Percentiles rank a stretch among this genome's conserved stretches.
Evolutionary conservation across 1,140 invertebrate species (phyloP).

Genomic region (Acyrthosiphon pisum): DNA sequence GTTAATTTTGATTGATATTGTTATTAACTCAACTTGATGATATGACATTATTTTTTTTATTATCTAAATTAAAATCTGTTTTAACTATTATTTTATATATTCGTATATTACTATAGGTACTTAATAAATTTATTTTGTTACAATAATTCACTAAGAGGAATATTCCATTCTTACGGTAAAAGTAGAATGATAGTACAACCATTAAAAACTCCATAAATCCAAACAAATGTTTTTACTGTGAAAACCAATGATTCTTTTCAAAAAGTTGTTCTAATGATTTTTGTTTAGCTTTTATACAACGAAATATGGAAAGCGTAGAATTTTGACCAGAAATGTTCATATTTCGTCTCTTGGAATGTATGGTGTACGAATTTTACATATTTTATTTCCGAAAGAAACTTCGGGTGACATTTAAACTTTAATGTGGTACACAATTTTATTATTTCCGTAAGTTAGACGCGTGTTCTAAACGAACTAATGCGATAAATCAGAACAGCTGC

Average conservation of each 20-base stretch:
- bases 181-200: background rate
- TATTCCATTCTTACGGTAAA: background rate
- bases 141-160: no score
- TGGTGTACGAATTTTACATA: background rate
- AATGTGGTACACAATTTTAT: conserved; percentile 32
- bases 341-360: background rate
- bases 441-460: conserved; percentile 3
- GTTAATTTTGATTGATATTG: background rate
- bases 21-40: background rate
- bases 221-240: background rate
- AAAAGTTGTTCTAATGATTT: background rate
- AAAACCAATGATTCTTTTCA: background rate
- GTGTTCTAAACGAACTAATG: conserved; percentile 47
- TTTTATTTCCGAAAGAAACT: conserved; percentile 35
- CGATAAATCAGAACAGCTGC: conserved; percentile 46
- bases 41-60: no score
- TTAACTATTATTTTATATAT: background rate
- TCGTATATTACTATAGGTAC: no score
- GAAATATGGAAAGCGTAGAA: background rate
- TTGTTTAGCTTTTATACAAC: background rate
- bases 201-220: background rate
- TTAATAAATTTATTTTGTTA: no score
- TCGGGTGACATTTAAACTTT: conserved; percentile 4
- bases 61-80: background rate
- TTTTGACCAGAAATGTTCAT: background rate